Base-by-base conservation (phyloP, 2,113 vertebrate species). In the Oxygymnocypris stewartii region DNA sequence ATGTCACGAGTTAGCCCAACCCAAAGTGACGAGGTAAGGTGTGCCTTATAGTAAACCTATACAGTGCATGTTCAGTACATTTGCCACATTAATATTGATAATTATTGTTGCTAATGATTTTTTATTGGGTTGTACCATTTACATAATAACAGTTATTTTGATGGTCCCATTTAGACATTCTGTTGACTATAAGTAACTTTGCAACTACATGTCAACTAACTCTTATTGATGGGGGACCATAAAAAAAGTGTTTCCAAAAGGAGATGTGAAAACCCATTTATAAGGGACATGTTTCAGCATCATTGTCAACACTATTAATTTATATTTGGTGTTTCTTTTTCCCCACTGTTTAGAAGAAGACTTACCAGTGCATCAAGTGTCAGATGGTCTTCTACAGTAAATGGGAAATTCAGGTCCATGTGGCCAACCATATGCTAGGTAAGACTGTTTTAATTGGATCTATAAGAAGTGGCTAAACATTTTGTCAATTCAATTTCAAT, bases 301-400 rank as follows among this genome's bases (percentile, higher is more conserved):
- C n/a, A 28, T 81, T 37, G 31, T 13, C 74, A 18, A 54, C 12
- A 25, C 11, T 47, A 14, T 42, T 74, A 2, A 74, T n/a, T 11
- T 20, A 3, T 47, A 25, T 73, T 4, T 75, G 6, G 25, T 40
- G 4, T 73, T 44, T 77, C 8, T 65, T 40, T 79, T 65, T 51
- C 14, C 3, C 3, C 78, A 67, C 5, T 47, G 87, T 88, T 93
- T 94, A 99, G 98, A 99, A 99, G 95, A 99, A 99, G 96, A 99
- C 98, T 40, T 99, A 99, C 93, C 98, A 99, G 92, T 99, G 98
- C 95, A 99, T 99, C 95, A 99, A 99, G 95, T 99, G 98, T 95
- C 98, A 99, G 96, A 99, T 99, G 98, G 97, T 99, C 90, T 99
- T 99, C 96, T 98, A 99, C 96, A 99, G 97, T 89, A 98, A 99